These are phyloP conservation scores for Epinotia ramella DNA, from an alignment of 2,888 invertebrate genomes.

Conservation along the genomic window DNA sequence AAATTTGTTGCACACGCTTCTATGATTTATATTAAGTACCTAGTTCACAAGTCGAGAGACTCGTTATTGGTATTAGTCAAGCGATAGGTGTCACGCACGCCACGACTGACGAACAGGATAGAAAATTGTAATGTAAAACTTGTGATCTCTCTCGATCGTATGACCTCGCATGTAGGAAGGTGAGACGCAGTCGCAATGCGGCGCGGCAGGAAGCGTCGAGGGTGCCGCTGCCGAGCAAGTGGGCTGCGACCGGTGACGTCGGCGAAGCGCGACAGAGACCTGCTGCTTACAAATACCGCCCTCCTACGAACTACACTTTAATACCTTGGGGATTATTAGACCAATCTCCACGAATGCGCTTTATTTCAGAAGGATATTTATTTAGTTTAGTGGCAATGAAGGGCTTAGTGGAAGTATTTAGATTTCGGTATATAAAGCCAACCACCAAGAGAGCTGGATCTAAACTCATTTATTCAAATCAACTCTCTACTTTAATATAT, in stretches of 20 bases:
- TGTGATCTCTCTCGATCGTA: slow-evolving; percentile 28
- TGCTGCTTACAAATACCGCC: slow-evolving; percentile 4
- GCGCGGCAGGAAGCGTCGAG: slow-evolving; percentile 54
- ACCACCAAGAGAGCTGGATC: too few species aligned
- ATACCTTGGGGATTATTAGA: background rate
- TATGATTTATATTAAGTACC: background rate
- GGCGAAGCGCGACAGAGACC: slow-evolving; percentile 53
- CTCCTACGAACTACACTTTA: background rate
- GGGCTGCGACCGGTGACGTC: slow-evolving; percentile 48
- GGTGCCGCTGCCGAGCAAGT: slow-evolving; percentile 53
- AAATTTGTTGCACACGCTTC: background rate
- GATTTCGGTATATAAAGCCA: too few species aligned
- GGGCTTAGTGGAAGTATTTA: too few species aligned
- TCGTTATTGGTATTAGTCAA: background rate
- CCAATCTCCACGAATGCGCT: background rate
- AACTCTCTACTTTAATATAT: too few species aligned
- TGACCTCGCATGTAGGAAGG: slow-evolving; percentile 48
- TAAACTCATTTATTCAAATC: too few species aligned
- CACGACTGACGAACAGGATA: slow-evolving; percentile 18
- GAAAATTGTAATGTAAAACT: slow-evolving; percentile 32
- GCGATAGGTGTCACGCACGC: slow-evolving; percentile 1
- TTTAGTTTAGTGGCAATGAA: too few species aligned
- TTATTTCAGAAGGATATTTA: too few species aligned
- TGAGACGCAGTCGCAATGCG: slow-evolving; percentile 49
- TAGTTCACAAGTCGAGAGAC: background rate